phyloP scores from a whole-genome alignment of 1,140 invertebrate species.

The Philotrypesis tridentata region DNA sequence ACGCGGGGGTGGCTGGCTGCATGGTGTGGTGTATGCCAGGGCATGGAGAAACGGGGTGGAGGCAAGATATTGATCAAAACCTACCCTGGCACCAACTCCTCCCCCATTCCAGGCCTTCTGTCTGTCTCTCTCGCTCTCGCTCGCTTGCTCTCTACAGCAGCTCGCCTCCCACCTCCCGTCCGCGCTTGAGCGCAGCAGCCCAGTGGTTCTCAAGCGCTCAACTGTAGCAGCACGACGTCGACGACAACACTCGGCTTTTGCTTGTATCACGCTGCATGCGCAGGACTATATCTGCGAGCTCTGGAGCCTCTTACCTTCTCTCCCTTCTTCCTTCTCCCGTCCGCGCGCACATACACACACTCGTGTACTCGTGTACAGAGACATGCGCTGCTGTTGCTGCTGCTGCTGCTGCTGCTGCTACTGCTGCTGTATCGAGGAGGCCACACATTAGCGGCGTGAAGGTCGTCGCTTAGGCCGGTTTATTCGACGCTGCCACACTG shows the following conservation, averaged over 20 bases:
- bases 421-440: background rate
- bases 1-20: slow-evolving; percentile 55
- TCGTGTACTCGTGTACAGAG: background rate
- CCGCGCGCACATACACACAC: too few species aligned
- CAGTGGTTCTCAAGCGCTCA: slow-evolving; percentile 59
- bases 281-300: background rate
- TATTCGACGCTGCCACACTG: background rate
- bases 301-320: background rate
- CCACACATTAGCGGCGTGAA: background rate
- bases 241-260: background rate
- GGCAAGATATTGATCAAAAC: slow-evolving; percentile 74
- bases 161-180: slow-evolving; percentile 54
- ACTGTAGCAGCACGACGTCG: too few species aligned
- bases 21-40: slow-evolving; percentile 66
- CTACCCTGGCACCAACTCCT: slow-evolving; percentile 71
- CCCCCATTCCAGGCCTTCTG: slow-evolving; percentile 35
- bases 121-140: slow-evolving; percentile 46
- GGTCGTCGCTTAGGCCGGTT: slow-evolving; percentile 25
- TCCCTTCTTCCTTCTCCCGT: too few species aligned
- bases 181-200: slow-evolving; percentile 56
- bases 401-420: too few species aligned
- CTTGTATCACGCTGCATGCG: background rate
- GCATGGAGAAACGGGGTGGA: slow-evolving; percentile 66
- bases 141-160: slow-evolving; percentile 37
- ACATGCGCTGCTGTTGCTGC: background rate